These are phyloP conservation scores for Telmatochromis bifrenatus DNA, from an alignment of 2,113 vertebrate genomes.

Conservation along the genomic window DNA sequence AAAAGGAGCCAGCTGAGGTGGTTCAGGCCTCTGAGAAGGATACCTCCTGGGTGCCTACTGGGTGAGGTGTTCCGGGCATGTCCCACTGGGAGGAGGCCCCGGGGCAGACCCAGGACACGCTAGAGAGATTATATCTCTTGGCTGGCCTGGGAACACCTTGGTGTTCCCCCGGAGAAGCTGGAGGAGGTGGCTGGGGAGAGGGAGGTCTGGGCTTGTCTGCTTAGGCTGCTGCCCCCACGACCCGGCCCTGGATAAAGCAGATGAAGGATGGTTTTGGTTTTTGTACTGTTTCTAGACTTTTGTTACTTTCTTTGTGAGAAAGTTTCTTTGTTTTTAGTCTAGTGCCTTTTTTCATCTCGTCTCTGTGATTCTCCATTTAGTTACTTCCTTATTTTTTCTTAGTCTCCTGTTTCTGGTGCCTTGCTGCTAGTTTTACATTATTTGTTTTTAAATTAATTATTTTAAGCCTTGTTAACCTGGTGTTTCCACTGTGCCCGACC, in stretches of 20 bases:
- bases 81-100: not conserved
- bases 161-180: fast-evolving
- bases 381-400: not conserved
- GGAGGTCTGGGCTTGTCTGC: fast-evolving
- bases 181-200: not conserved
- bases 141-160: not conserved
- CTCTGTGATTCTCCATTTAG: not conserved
- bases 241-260: fast-evolving
- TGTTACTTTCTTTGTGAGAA: not conserved
- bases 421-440: not conserved
- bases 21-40: not conserved
- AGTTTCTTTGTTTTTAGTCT: not conserved
- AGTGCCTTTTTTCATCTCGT: not conserved
- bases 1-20: not conserved
- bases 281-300: not conserved
- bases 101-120: not conserved
- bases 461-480: not conserved
- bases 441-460: not conserved
- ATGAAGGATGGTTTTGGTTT: not conserved
- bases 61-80: not conserved
- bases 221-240: fast-evolving
- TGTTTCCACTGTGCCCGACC: not conserved
- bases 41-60: fast-evolving
- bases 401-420: fast-evolving
- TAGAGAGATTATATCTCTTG: fast-evolving